Conservation (phyloP, 2,888 invertebrate species). For the Epistrophella euchroma region DNA sequence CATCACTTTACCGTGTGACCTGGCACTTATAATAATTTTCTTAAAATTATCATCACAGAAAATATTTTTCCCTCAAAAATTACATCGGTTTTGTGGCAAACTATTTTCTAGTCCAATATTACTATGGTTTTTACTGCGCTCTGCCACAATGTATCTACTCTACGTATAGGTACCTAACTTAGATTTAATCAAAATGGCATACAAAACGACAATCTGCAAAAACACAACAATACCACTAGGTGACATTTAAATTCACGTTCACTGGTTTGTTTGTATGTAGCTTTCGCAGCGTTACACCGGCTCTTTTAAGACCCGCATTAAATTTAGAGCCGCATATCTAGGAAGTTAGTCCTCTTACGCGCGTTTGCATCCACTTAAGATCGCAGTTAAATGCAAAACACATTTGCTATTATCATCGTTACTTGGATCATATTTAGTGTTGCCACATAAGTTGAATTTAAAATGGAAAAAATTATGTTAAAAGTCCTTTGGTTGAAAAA, state of each 20-base stretch:
- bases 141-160: background rate
- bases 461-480: background rate
- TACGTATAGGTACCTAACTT: background rate
- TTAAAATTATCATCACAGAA: background rate
- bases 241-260: constrained; percentile 73
- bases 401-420: constrained; percentile 21
- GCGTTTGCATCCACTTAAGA: constrained; percentile 64
- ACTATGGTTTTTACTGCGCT: background rate
- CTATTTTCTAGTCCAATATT: background rate
- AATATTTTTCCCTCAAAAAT: background rate
- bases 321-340: constrained; percentile 50
- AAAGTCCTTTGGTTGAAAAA: too few relatives aligned
- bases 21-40: background rate
- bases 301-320: constrained; percentile 52
- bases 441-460: constrained; percentile 5
- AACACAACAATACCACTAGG: constrained; percentile 49
- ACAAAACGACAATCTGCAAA: constrained; percentile 59
- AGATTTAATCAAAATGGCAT: constrained; percentile 67
- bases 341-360: constrained; percentile 55
- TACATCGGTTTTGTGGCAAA: background rate
- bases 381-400: constrained; percentile 63
- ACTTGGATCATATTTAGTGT: background rate
- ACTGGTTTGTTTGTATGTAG: background rate
- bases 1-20: too few relatives aligned
- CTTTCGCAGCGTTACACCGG: constrained; percentile 19